Percentiles rank a stretch among this genome's conserved stretches.
These are phyloP conservation scores for Anolis apletophallus DNA, from an alignment of 2,797 vertebrate species.

Conservation along the genomic window DNA sequence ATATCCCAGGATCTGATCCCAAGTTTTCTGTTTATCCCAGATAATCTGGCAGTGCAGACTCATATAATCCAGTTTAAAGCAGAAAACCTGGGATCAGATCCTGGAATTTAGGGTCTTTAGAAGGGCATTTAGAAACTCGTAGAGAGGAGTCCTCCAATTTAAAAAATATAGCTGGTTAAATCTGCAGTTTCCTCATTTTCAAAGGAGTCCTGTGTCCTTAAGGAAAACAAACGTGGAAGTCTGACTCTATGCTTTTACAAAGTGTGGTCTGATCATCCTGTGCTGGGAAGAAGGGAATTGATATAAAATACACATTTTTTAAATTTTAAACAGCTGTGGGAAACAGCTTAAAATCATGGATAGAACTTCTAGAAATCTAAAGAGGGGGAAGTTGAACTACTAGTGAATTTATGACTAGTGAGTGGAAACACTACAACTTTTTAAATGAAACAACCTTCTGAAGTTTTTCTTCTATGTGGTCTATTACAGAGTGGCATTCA, in stretches of 20 bases:
- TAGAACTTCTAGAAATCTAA: neutral
- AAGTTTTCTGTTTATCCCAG: too few species aligned
- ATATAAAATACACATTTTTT: neutral
- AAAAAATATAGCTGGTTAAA: too few species aligned
- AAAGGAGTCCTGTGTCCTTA: too few species aligned
- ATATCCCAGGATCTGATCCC: too few species aligned
- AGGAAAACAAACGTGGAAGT: too few species aligned
- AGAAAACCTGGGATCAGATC: too few species aligned
- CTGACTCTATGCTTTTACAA: constrained; percentile 40
- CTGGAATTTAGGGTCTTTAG: too few species aligned
- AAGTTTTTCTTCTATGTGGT: neutral
- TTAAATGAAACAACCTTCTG: neutral
- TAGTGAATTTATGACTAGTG: neutral
- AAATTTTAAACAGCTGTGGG: neutral
- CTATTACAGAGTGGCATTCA: neutral
- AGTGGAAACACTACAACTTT: neutral
- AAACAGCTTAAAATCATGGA: neutral
- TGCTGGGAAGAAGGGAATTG: neutral
- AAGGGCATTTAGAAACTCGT: too few species aligned
- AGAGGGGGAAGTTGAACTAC: neutral
- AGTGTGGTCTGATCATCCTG: neutral
- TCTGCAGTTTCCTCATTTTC: too few species aligned
- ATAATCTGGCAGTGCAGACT: too few species aligned
- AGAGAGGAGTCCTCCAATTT: too few species aligned
- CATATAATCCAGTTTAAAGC: too few species aligned